Evolutionary conservation across 2,797 vertebrate genomes (phyloP), one percentile per base, ranked within the genome.

Genomic region (Neosalanx taihuensis): DNA sequence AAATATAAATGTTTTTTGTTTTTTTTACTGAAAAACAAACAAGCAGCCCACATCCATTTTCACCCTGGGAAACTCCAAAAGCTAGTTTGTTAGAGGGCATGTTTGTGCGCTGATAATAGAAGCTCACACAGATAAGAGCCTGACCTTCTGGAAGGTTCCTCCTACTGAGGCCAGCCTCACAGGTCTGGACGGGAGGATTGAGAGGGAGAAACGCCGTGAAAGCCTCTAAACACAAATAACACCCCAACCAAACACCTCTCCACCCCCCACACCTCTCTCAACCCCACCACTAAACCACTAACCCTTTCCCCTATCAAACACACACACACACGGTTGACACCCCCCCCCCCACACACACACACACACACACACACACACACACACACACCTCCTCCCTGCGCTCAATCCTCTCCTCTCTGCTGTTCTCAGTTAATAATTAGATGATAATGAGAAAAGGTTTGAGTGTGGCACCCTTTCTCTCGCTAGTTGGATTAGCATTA

Each of bases 371-470:
- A n/a, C n/a, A n/a, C n/a, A n/a, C n/a, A n/a, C n/a, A n/a, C 63
- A 35, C 51, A 26, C 57, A 33, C 23, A 53, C 51, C 37, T 56
- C 10, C 68, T n/a, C 53, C 6, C 29, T 37, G 12, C 23, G 20
- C 65, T 37, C 57, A 72, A 64, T 66, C 74, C 51, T 78, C 82
- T 79, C 77, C 67, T 76, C 74, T 74, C 87, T 82, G 75, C 81
- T 65, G 84, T 83, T 88, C 86, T 86, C 79, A 71, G 89, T 92
- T 89, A 91, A 91, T 91, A 90, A 92, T 91, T 92, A 89, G 85
- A 90, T 90, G 84, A 90, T 89, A 89, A 90, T 88, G 86, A 87
- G 89, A 90, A 75, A 89, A 84, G 82, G 78, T 89, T 87, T 85
- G 82, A 85, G 83, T 84, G 66, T 67, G 84, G 85, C 83, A 77